phyloP scores from a whole-genome alignment of 2,797 vertebrate species.

The Amphiprion clarkii region DNA sequence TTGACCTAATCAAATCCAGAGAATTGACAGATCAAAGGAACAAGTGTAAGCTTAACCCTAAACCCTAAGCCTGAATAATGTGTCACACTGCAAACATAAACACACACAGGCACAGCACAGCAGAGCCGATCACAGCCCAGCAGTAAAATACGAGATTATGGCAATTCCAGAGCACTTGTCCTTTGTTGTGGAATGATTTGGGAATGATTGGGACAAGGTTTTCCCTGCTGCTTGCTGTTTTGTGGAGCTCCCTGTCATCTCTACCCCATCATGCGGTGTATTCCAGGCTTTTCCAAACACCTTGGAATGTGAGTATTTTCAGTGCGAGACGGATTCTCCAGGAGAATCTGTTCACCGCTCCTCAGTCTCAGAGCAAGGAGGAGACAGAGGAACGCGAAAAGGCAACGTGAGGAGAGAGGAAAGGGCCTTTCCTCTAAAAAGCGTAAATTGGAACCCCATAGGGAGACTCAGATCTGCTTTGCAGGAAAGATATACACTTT shows the following conservation, averaged over 20 bases:
- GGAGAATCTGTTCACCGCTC: conserved; percentile 48
- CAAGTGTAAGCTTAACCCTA: conserved; percentile 44
- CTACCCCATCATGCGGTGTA: conserved; percentile 71
- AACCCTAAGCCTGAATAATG: conserved; percentile 52
- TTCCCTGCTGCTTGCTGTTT: conserved; percentile 61
- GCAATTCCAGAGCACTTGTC: conserved; percentile 69
- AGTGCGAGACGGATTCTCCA: conserved; percentile 40
- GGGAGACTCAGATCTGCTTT: conserved; percentile 35
- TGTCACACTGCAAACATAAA: conserved; percentile 40
- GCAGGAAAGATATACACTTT: conserved; percentile 8
- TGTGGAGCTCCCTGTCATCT: conserved; percentile 63
- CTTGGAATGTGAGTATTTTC: conserved; percentile 51
- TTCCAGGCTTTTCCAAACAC: conserved; percentile 76
- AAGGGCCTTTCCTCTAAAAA: conserved; percentile 30
- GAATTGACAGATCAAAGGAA: conserved; percentile 58
- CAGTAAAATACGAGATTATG: conserved; percentile 78
- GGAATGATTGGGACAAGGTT: conserved; percentile 76
- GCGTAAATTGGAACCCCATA: conserved; percentile 21
- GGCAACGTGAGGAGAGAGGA: conserved; percentile 8
- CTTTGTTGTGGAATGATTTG: conserved; percentile 84
- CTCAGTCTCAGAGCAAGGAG: conserved; percentile 53
- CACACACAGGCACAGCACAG: conserved; percentile 45
- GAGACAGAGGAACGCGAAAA: conserved; percentile 20
- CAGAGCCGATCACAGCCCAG: conserved; percentile 69
- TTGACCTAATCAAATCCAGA: conserved; percentile 45